Evolutionary conservation across 2,888 invertebrate species (phyloP), one percentile per base, ranked within the genome.

Genomic region (Maniola hyperantus): DNA sequence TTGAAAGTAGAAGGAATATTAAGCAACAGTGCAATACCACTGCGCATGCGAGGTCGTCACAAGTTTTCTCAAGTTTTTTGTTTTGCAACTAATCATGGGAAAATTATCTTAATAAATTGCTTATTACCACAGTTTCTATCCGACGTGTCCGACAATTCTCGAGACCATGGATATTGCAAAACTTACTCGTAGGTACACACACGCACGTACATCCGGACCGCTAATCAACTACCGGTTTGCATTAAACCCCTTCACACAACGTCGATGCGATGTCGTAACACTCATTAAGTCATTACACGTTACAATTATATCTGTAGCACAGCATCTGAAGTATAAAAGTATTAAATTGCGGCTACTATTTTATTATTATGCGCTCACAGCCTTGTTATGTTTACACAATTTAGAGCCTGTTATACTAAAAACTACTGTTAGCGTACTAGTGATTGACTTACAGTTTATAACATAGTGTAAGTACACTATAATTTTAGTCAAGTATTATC

Each of bases 141-240:
- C 46, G 20, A 44, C n/a, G 13, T 20, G 6, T 53, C 53, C 53
- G 44, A 63, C 54, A 57, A 18, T 48, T 64, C 55, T 15, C 34
- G 42, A 64, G 55, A 64, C 15, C 46, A 42, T 46, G 64, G 64
- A 8, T 48, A 53, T 64, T 64, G 64, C 55, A 55, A 42, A 53
- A 62, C 42, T 0, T 11, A 51, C 20, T 26, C 26, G 11, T 15
- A 11, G 11, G 42, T 33, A 46, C 46, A 62, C 50, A 59, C 48
- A 61, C 15, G 13, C 50, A 51, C 39, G 61, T 39, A 42, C 42
- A 57, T 62, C 66, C 62, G 61, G 61, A 66, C 42, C 42, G 33
- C 61, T 66, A 66, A 66, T 62, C 50, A 62, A 66, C 55, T 57
- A 62, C 61, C 57, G 61, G 66, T 62, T 66, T 36, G 42, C 53